These are phyloP conservation scores for Acronicta alni DNA, from an alignment of 2,888 invertebrate species.

Conservation along the genomic window DNA sequence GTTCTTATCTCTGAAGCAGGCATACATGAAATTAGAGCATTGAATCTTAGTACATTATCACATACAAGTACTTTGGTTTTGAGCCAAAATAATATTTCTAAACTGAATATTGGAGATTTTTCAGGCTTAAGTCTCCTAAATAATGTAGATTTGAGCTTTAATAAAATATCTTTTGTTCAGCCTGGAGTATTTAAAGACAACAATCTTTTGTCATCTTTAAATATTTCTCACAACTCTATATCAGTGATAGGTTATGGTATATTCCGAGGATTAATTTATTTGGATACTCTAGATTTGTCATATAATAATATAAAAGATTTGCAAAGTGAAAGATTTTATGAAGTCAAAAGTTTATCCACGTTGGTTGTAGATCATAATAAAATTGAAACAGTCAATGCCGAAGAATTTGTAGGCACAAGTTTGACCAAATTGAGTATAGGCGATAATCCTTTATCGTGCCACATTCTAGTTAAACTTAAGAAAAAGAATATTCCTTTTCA, in stretches of 20 bases:
- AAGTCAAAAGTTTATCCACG: conserved; percentile 61
- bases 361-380: conserved; percentile 75
- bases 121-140: conserved; percentile 58
- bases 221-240: conserved; percentile 75
- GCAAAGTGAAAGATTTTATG: conserved; percentile 71
- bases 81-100: conserved; percentile 65
- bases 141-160: conserved; percentile 72
- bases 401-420: conserved; percentile 66
- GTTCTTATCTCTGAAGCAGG: conserved; percentile 64
- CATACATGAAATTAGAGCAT: conserved; percentile 60
- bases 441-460: conserved; percentile 76
- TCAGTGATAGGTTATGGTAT: conserved; percentile 69
- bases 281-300: conserved; percentile 72
- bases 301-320: conserved; percentile 71
- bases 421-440: conserved; percentile 74
- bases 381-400: conserved; percentile 63
- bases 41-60: conserved; percentile 61
- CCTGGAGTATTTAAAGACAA: conserved; percentile 74
- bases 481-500: conserved; percentile 48
- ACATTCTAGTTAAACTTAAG: conserved; percentile 64
- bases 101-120: conserved; percentile 64
- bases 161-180: conserved; percentile 71
- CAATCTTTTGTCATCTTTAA: conserved; percentile 60
- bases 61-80: conserved; percentile 61
- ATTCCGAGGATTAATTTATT: conserved; percentile 67